Conservation (phyloP, 2,888 invertebrate genomes). For the Drosophila demipolita region DNA sequence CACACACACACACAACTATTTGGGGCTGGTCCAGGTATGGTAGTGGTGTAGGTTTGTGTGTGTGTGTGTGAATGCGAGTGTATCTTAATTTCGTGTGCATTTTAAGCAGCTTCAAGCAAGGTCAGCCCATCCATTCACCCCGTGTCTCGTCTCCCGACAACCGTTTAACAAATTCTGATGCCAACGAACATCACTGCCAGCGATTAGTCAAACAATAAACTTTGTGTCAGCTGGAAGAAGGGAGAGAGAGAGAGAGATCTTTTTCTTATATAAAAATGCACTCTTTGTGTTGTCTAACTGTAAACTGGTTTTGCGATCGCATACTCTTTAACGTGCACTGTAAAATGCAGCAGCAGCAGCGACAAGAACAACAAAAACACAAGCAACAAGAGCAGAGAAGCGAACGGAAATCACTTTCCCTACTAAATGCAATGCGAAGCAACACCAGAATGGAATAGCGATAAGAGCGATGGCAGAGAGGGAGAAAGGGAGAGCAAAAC, state of each 20-base stretch:
- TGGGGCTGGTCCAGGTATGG: conserved; percentile 3
- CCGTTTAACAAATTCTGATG: neutral
- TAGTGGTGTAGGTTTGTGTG: neutral
- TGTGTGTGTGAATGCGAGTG: neutral
- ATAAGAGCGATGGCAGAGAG: conserved; percentile 27
- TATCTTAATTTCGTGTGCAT: conserved; percentile 27
- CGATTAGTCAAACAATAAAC: conserved; percentile 63
- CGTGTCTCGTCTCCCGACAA: neutral
- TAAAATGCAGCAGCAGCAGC: conserved; percentile 33
- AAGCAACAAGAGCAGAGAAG: conserved; percentile 10
- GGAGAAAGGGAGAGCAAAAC: conserved; percentile 40
- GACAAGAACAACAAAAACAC: conserved; percentile 15
- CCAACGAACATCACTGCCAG: conserved; percentile 11
- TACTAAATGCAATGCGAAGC: conserved; percentile 46
- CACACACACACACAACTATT: neutral
- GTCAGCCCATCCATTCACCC: conserved; percentile 19
- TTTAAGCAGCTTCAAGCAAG: conserved; percentile 41
- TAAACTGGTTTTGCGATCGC: conserved; percentile 48
- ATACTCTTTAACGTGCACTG: conserved; percentile 22
- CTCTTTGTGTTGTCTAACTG: conserved; percentile 21
- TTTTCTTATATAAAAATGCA: conserved; percentile 13
- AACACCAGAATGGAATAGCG: conserved; percentile 37
- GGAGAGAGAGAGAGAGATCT: conserved; percentile 10
- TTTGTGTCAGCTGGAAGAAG: conserved; percentile 57
- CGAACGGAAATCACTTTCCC: conserved; percentile 60